Evolutionary conservation across 2,797 vertebrate species (phyloP).

Genomic region (Gymnopithys bicolor): DNA sequence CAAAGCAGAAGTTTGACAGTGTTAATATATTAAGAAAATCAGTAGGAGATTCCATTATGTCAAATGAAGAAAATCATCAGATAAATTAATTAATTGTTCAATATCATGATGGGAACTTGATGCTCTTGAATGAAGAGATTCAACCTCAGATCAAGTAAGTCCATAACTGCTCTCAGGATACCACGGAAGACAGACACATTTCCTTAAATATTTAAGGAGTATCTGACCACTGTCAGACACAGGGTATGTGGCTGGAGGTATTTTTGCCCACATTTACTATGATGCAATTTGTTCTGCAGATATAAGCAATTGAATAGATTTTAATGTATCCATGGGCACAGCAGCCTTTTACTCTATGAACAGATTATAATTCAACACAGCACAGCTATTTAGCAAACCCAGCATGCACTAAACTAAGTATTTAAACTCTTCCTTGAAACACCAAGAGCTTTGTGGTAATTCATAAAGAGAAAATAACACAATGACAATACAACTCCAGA

Average conservation of each 20-base stretch:
- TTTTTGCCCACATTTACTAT: not conserved
- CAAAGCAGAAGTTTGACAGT: not conserved
- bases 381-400: conserved; percentile 17
- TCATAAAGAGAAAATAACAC: conserved; percentile 23
- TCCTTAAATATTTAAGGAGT: not conserved
- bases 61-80: not conserved
- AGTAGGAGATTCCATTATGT: not conserved
- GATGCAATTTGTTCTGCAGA: not conserved
- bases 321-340: not conserved
- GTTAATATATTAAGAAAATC: not conserved
- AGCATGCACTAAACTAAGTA: not conserved
- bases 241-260: not conserved
- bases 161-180: not conserved
- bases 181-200: not conserved
- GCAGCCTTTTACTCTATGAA: not conserved
- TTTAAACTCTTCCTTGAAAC: conserved; percentile 25
- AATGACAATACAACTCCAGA: not conserved
- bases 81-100: not conserved
- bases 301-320: not conserved
- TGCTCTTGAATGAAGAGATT: not conserved
- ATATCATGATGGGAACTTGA: not conserved
- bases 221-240: not conserved
- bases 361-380: not conserved
- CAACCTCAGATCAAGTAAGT: not conserved
- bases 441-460: not conserved